A percentile compares a stretch with the other conserved stretches of the same genome.
Evolutionary conservation across 1,140 invertebrate species (phyloP).

Genomic region (Heliconius eleuchia): DNA sequence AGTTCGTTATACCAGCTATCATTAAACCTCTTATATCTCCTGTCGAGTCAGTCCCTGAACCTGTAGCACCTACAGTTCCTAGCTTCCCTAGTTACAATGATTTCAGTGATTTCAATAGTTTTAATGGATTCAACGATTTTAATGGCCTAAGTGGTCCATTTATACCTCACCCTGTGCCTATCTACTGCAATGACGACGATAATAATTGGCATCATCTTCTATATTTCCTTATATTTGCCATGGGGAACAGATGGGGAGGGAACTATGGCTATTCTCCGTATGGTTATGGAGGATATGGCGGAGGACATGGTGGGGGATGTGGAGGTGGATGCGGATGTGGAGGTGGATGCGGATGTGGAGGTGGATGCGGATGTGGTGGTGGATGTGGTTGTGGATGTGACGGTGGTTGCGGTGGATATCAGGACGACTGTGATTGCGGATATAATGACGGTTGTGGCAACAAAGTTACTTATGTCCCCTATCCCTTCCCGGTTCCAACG

Average conservation of each 20-base stretch:
- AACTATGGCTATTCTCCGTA: slow-evolving; percentile 17
- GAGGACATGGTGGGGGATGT: slow-evolving; percentile 15
- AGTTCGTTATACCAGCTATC: slow-evolving; percentile 53
- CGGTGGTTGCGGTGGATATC: slow-evolving; percentile 17
- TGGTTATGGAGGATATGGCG: slow-evolving; percentile 31
- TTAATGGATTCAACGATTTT: background rate
- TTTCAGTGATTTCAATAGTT: background rate
- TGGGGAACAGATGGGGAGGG: slow-evolving; percentile 40
- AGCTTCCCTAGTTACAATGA: slow-evolving; percentile 25
- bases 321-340: slow-evolving; percentile 1
- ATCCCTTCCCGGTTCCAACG: slow-evolving; percentile 22
- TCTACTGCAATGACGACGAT: slow-evolving; percentile 42
- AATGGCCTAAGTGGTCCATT: slow-evolving; percentile 14
- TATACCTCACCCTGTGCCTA: slow-evolving; percentile 37
- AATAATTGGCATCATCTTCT: slow-evolving; percentile 50
- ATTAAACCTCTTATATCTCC: slow-evolving; percentile 45
- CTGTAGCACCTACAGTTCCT: slow-evolving; percentile 22
- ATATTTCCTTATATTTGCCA: slow-evolving; percentile 54
- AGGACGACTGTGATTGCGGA: slow-evolving; percentile 22
- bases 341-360: slow-evolving; percentile 17
- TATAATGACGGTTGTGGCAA: slow-evolving; percentile 27
- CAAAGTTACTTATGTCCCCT: slow-evolving; percentile 27
- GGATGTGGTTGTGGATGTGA: slow-evolving; percentile 26
- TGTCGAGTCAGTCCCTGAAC: slow-evolving; percentile 24
- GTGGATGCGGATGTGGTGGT: slow-evolving; percentile 24